Percentiles rank a stretch among this genome's conserved stretches.
Evolutionary conservation across 2,113 vertebrate genomes (phyloP).

Genomic region (Hypomesus transpacificus): DNA sequence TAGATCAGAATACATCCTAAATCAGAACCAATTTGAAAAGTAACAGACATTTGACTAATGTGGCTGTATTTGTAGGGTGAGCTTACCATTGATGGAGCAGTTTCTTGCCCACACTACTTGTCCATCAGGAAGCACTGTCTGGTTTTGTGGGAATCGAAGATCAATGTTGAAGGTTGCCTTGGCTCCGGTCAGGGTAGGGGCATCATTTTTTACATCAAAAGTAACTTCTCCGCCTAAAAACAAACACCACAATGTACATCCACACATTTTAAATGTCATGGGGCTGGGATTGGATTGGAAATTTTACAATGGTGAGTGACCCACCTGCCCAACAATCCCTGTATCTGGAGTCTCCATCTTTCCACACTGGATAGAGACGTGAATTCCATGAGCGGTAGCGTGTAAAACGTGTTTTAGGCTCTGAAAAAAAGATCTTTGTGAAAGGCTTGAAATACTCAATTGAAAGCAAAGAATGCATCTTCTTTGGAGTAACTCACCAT

Average conservation of each 20-base stretch:
- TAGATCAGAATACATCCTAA: no score
- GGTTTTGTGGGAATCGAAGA: slow-evolving; percentile 81
- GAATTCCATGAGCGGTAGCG: slow-evolving; percentile 78
- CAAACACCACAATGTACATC: not conserved
- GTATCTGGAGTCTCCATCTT: slow-evolving; percentile 64
- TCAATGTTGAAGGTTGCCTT: slow-evolving; percentile 79
- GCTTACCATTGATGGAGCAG: slow-evolving; percentile 79
- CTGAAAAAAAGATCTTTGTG: slow-evolving; percentile 51
- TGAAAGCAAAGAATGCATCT: no score
- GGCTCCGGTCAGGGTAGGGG: slow-evolving; percentile 83
- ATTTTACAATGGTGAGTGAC: slow-evolving; percentile 4
- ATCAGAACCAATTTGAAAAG: not conserved
- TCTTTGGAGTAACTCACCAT: no score
- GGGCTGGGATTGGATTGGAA: no score
- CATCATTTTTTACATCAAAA: slow-evolving; percentile 82
- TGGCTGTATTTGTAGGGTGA: not conserved
- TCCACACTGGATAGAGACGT: slow-evolving; percentile 82
- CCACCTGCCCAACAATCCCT: slow-evolving; percentile 84
- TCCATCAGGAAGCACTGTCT: slow-evolving; percentile 77
- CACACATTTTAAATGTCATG: not conserved
- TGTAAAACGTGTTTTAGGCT: slow-evolving; percentile 54
- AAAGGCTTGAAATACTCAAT: not conserved
- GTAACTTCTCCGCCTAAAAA: slow-evolving; percentile 80
- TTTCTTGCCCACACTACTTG: slow-evolving; percentile 81
- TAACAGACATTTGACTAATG: not conserved